Base-by-base conservation (phyloP, 2,888 invertebrate genomes). In the Dynastes grantii region DNA sequence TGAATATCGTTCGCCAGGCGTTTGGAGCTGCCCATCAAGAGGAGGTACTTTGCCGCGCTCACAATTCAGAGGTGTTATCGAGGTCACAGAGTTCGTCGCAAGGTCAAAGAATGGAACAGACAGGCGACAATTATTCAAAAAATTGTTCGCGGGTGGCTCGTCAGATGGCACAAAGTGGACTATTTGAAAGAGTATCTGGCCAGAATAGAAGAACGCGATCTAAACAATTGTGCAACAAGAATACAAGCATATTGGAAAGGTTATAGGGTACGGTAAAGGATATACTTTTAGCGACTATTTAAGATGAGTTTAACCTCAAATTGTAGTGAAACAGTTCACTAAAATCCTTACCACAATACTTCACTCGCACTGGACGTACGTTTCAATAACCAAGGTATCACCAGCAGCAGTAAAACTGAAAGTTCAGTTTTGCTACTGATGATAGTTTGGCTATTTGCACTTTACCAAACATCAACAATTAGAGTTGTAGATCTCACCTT, bases 171-270 rank as follows among this genome's bases (percentile, higher is more conserved):
- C 67, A 78, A 83, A 76, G 81, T 81, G 6, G 76, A 82, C 49
- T 80, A 81, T n/a, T 77, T 81, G n/a, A 45, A 75, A 27, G 81
- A 78, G n/a, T 83, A 82, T 63, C 51, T 79, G 27, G 78, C 80
- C 6, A 63, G 79, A 61, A 78, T 79, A 63, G 27, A 78, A 13
- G 8, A 51, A 53, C 64, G 58, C 0, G 78, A 77, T 64, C 88
- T 86, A 77, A 79, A 86, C 67, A 81, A 78, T 29, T 84, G 84
- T 81, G 89, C 89, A 2, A 85, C 85, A 0, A 86, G 78, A 80
- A 87, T 89, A 70, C 88, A 89, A 82, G 85, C 88, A 29, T 53
- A 79, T 8, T 89, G 87, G 87, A 85, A 85, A 78, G 89, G 89
- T 13, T 86, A 86, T 81, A 78, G 73, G 79, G 87, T 86, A 81